Base-by-base conservation (phyloP, 2,113 vertebrate species). In the Micronisus gabar region DNA sequence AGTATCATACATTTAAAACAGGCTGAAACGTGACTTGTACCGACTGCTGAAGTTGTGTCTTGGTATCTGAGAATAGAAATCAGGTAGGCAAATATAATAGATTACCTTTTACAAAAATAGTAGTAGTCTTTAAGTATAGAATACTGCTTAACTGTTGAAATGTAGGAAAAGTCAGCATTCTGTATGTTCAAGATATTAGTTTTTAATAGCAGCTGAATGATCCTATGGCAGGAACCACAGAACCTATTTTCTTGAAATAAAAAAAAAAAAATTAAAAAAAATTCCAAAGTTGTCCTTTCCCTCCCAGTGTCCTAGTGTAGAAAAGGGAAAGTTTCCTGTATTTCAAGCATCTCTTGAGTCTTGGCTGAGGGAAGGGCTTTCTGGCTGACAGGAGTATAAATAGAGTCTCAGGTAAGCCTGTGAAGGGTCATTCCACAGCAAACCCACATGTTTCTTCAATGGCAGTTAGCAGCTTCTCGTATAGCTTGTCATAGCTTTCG, bases 361-460 rank as follows among this genome's bases (percentile, higher is more conserved):
- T 96, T 96, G 98, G 97, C 96, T 98, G 97, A 97, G 97, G 97
- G 95, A 95, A 95, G 96, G 97, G 94, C 98, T 96, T 95, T 96
- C 87, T 52, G 96, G 92, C 96, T 89, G 94, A 96, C 93, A 97
- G 97, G 95, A 96, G 79, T 94, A 98, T 98, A 98, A 98, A 97
- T 97, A 98, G 95, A 98, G 97, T 93, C 94, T 84, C 61, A 73
- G 93, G 96, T 52, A 62, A 94, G 96, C 62, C 95, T 90, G 96
- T 18, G 87, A 86, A 80, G 88, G 86, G 86, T 99, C 99, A 99
- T 98, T 99, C 99, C 96, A 99, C 99, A 90, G 99, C 99, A 79
- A 99, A 99, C 93, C 99, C 99, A 84, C 99, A 99, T 11, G 99
- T 99, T 98, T 99, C 99, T 98, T 99, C 99, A 62, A 99, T 99